Conservation (phyloP, 2,888 invertebrate species). For the Synergus laeviventris region DNA sequence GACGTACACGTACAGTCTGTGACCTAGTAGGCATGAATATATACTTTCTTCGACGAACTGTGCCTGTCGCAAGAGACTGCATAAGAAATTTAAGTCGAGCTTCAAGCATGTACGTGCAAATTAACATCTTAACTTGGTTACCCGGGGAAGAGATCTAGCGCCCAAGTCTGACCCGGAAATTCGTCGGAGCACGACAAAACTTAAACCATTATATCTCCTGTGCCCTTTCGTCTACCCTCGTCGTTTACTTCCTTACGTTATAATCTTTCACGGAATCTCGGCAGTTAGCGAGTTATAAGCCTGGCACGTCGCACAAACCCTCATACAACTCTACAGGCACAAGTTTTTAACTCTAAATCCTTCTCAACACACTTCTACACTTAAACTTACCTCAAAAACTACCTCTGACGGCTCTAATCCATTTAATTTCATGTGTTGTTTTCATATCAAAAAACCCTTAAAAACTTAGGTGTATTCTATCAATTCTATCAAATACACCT, state of each 20-base stretch:
- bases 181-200: constrained; percentile 67
- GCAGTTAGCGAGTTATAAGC: constrained; percentile 20
- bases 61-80: constrained; percentile 23
- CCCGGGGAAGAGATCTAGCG: constrained; percentile 56
- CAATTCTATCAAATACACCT: too few relatives aligned
- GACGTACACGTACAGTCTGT: constrained; percentile 46
- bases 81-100: constrained; percentile 61
- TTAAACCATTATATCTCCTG: constrained; percentile 66
- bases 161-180: constrained; percentile 62
- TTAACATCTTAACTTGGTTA: constrained; percentile 66
- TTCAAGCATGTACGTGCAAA: constrained; percentile 61
- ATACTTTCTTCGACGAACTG: constrained; percentile 10
- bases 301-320: not conserved
- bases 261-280: constrained; percentile 56
- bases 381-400: not conserved
- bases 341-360: constrained; percentile 6
- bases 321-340: not conserved
- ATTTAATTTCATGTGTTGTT: too few relatives aligned
- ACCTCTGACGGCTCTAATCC: too few relatives aligned
- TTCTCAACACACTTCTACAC: not conserved
- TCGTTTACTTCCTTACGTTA: constrained; percentile 48
- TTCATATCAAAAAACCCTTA: too few relatives aligned
- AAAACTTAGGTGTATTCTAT: too few relatives aligned
- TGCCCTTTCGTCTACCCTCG: constrained; percentile 34
- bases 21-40: constrained; percentile 41